Conservation (phyloP, 2,888 invertebrate genomes). For the Elysia crispata region DNA sequence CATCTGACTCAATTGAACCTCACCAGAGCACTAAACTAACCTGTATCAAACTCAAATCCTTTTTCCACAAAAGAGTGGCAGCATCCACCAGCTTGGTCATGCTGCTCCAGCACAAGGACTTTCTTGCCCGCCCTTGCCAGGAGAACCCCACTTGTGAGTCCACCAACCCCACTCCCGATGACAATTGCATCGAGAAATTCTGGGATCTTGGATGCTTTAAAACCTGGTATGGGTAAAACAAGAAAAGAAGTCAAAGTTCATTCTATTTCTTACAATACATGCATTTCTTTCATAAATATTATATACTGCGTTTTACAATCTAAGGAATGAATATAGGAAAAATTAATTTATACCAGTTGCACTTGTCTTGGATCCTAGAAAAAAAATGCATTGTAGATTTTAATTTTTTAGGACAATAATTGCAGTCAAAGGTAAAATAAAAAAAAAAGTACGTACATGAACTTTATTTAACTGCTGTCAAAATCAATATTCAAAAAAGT, state of each 20-base stretch:
- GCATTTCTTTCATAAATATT: too few species aligned
- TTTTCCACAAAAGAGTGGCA: constrained; percentile 78
- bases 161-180: constrained; percentile 78
- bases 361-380: too few species aligned
- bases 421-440: too few species aligned
- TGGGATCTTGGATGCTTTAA: constrained; percentile 67
- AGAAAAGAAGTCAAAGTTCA: neutral
- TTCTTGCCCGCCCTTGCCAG: constrained; percentile 75
- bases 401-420: too few species aligned
- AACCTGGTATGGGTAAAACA: constrained; percentile 60
- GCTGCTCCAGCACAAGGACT: constrained; percentile 78
- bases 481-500: too few species aligned
- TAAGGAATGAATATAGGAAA: too few species aligned
- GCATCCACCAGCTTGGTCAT: constrained; percentile 77
- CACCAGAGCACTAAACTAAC: constrained; percentile 56
- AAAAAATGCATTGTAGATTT: too few species aligned
- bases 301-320: too few species aligned
- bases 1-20: neutral
- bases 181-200: constrained; percentile 75
- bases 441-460: too few species aligned
- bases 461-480: too few species aligned
- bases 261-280: neutral
- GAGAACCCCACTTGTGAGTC: constrained; percentile 73
- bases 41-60: constrained; percentile 78
- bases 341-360: too few species aligned